Conservation (phyloP, 2,797 vertebrate species). For the Poecilia gillii region DNA sequence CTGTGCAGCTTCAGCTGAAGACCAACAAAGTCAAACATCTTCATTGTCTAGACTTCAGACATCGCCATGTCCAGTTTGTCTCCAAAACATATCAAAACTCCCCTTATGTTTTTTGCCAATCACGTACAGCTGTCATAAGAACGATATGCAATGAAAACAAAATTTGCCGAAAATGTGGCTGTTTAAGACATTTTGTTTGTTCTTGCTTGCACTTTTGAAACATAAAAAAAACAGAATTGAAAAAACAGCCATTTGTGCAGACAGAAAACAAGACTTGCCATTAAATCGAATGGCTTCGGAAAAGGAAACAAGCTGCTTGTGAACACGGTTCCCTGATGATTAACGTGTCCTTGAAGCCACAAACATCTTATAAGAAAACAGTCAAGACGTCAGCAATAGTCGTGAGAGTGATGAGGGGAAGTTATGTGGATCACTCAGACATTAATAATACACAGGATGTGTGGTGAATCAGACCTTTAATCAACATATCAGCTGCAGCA, state of each 20-base stretch:
- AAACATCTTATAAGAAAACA: background rate
- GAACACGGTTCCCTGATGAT: background rate
- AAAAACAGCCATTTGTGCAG: slow-evolving; percentile 1
- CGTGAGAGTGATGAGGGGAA: background rate
- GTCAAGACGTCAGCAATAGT: background rate
- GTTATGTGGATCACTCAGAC: background rate
- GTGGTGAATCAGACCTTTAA: background rate
- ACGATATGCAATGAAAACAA: background rate
- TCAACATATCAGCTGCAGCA: background rate
- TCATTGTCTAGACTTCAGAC: background rate
- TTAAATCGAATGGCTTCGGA: background rate
- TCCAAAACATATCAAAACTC: background rate
- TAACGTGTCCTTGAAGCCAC: background rate
- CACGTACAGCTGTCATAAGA: background rate
- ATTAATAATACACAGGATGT: background rate
- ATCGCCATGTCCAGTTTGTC: background rate
- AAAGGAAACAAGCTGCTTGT: background rate
- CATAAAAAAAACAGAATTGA: background rate
- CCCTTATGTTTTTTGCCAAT: background rate
- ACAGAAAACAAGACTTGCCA: background rate
- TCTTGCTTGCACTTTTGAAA: background rate
- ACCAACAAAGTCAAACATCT: background rate
- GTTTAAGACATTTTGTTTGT: background rate
- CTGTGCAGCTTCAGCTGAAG: background rate
- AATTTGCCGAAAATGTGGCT: background rate